Evolutionary conservation across 2,797 vertebrate genomes (phyloP).

Genomic region (Limnodromus scolopaceus): DNA sequence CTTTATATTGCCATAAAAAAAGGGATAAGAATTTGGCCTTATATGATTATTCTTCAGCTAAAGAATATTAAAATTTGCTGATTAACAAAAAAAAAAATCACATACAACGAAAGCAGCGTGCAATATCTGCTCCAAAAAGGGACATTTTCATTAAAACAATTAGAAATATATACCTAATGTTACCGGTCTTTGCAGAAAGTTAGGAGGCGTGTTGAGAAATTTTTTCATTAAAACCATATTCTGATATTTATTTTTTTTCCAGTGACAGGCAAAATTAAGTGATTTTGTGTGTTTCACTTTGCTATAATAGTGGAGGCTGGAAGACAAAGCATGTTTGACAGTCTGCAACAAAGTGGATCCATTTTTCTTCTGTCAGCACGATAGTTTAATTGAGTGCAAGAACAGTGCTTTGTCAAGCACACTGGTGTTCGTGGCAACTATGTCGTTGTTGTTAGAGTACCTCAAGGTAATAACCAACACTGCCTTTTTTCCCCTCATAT

Average conservation of each 20-base stretch:
- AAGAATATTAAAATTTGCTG: not conserved
- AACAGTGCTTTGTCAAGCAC: not conserved
- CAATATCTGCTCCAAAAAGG: not conserved
- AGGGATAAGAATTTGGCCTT: not conserved
- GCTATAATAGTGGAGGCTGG: not conserved
- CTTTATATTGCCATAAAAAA: not conserved
- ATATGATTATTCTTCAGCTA: not conserved
- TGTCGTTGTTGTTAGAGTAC: not conserved
- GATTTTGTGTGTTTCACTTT: slow-evolving; percentile 17
- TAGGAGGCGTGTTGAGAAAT: not conserved
- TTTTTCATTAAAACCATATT: not conserved
- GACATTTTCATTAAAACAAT: not conserved
- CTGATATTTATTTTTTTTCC: not conserved
- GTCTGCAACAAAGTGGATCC: slow-evolving; percentile 19
- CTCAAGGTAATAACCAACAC: not conserved
- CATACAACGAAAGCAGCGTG: not conserved
- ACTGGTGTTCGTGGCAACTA: not conserved
- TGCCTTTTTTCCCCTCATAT: not conserved
- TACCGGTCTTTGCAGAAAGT: not conserved
- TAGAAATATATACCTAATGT: not conserved
- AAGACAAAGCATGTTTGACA: slow-evolving; percentile 13
- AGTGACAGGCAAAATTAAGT: not conserved
- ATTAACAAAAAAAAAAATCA: not conserved
- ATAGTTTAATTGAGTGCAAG: not conserved
- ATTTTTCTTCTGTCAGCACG: slow-evolving; percentile 25